These are phyloP conservation scores for Marcusenius ussheri DNA, from an alignment of 2,113 vertebrate species.

Conservation along the genomic window DNA sequence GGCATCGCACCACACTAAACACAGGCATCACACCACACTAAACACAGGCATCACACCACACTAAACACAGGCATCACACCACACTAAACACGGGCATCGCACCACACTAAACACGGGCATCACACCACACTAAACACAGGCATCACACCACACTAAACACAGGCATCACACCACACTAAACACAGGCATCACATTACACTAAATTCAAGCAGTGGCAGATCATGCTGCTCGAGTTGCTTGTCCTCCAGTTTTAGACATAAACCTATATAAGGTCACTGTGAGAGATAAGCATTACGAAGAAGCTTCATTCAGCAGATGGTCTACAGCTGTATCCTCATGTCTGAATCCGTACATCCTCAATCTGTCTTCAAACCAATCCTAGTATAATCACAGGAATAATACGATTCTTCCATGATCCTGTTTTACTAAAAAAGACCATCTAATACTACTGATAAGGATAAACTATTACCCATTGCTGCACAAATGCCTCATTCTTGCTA, in stretches of 20 bases:
- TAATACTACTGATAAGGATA: background rate
- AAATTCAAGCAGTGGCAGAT: background rate
- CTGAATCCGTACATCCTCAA: background rate
- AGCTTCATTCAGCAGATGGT: slow-evolving; percentile 1
- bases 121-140: background rate
- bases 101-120: background rate
- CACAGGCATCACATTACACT: background rate
- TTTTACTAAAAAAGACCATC: background rate
- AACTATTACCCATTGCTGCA: background rate
- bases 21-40: too few relatives aligned
- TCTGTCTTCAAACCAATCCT: background rate
- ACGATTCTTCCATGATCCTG: background rate
- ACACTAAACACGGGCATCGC: background rate
- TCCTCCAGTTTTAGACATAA: background rate
- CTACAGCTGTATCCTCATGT: background rate
- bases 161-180: background rate
- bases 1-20: background rate
- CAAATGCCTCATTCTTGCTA: background rate
- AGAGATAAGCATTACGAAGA: background rate
- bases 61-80: background rate
- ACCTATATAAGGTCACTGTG: background rate
- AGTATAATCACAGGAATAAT: background rate
- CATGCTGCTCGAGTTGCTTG: background rate
- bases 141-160: background rate
- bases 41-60: background rate